Percentiles rank a stretch among this genome's conserved stretches.
These are phyloP conservation scores for Oreotrochilus melanogaster DNA, from an alignment of 2,113 vertebrate species.

Conservation along the genomic window DNA sequence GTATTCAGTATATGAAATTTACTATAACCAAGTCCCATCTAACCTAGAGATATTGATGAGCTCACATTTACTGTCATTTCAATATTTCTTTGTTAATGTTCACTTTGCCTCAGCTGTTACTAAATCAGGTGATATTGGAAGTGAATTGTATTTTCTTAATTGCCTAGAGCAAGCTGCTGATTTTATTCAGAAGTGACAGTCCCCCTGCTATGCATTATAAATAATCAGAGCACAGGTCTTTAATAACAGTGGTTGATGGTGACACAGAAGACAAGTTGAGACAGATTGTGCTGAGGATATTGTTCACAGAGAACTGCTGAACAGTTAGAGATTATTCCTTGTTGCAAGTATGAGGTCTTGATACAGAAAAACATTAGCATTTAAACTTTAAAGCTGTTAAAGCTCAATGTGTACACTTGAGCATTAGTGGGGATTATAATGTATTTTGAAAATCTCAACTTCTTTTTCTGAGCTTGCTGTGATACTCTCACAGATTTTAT, in stretches of 20 bases:
- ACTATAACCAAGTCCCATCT: background rate
- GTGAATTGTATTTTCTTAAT: background rate
- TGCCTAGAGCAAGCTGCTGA: background rate
- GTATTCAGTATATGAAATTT: background rate
- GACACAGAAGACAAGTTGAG: background rate
- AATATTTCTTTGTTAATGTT: background rate
- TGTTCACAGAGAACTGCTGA: background rate
- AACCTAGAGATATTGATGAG: constrained; percentile 5
- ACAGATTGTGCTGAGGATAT: constrained; percentile 4
- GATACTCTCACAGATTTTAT: background rate
- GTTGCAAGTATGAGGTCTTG: background rate
- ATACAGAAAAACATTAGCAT: background rate
- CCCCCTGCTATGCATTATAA: background rate
- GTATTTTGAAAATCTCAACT: background rate
- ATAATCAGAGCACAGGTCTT: background rate
- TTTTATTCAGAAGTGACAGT: constrained; percentile 28
- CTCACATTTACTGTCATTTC: constrained; percentile 8
- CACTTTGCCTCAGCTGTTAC: background rate
- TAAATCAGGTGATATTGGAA: constrained; percentile 30
- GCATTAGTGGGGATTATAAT: background rate
- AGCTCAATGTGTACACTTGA: background rate
- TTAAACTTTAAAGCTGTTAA: background rate
- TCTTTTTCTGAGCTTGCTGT: background rate
- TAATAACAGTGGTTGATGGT: background rate
- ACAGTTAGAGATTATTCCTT: background rate